Conservation (phyloP, 2,797 vertebrate species). For the Darevskia mixta region DNA sequence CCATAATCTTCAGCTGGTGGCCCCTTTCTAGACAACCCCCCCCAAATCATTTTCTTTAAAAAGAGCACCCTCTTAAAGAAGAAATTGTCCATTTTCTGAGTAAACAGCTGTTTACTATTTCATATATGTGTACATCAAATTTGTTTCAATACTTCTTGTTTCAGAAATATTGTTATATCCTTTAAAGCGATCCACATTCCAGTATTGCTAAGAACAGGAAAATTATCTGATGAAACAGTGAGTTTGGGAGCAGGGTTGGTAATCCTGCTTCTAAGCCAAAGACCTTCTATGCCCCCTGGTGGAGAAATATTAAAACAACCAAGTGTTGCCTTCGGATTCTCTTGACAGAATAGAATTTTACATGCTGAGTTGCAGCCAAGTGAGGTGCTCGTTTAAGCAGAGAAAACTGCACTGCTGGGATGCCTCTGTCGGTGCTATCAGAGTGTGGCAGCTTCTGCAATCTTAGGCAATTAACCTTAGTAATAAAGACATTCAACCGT, state of each 20-base stretch:
- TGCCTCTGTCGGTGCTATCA: not conserved
- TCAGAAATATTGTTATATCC: no score
- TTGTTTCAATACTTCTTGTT: no score
- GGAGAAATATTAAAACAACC: slow-evolving; percentile 54
- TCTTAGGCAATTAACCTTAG: not conserved
- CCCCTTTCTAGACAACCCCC: no score
- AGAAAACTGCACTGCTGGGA: not conserved
- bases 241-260: not conserved
- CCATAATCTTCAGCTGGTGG: no score
- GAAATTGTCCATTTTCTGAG: no score
- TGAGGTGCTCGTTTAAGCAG: not conserved
- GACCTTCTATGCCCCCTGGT: slow-evolving; percentile 64
- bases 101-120: no score
- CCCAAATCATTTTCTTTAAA: no score
- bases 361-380: not conserved
- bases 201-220: not conserved
- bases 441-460: not conserved
- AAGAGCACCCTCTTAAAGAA: no score
- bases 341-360: not conserved
- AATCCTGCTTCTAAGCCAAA: slow-evolving; percentile 30
- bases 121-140: no score
- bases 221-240: no score
- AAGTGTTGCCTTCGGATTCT: not conserved
- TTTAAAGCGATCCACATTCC: not conserved
- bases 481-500: not conserved